Evolutionary conservation across 2,113 vertebrate species (phyloP), one percentile per base, ranked within the genome.

Genomic region (Thamnophis sirtalis): DNA sequence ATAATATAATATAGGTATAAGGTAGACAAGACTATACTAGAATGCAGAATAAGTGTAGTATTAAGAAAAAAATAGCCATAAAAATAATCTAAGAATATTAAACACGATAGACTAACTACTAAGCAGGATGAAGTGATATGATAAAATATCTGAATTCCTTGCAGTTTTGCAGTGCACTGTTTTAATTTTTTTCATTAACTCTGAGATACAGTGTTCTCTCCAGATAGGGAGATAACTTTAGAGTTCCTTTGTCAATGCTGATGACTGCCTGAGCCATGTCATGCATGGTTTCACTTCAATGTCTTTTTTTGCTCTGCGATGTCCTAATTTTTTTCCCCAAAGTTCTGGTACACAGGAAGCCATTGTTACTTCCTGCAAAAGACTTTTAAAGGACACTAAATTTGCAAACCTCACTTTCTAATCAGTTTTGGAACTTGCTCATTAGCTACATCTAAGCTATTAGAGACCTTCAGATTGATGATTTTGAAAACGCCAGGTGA

Each of bases 281-380:
- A 95, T 94, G 96, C 96, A 95, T 95, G 96, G 94, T 96, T 96
- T 93, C 33, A 80, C 33, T 68, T 68, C 63, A 68, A 50, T 97
- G 95, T 96, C 94, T 95, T 94, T 24, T 5, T 95, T 96, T 95
- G 91, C 58, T 92, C 88, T 91, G 94, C 73, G 94, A 92, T 11
- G 63, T 19, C 26, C 58, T 97, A 97, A 97, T 96, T 95, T 92
- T 96, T 54, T 60, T 55, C 98, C 98, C 97, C 97, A 98, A 97
- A 96, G 96, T 96, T 96, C 86, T 92, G 94, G 96, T 97, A 93
- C 94, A 91, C 28, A 51, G 94, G 92, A 96, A 97, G 91, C 95
- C 96, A 96, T 97, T 97, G 97, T 96, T 97, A 96, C 91, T 92
- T 96, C 86, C 90, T 88, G 93, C 94, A 96, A 92, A 95, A 97